Evolutionary conservation across 2,888 invertebrate genomes (phyloP), one percentile per base, ranked within the genome.

Genomic region (Tholera decimalis): DNA sequence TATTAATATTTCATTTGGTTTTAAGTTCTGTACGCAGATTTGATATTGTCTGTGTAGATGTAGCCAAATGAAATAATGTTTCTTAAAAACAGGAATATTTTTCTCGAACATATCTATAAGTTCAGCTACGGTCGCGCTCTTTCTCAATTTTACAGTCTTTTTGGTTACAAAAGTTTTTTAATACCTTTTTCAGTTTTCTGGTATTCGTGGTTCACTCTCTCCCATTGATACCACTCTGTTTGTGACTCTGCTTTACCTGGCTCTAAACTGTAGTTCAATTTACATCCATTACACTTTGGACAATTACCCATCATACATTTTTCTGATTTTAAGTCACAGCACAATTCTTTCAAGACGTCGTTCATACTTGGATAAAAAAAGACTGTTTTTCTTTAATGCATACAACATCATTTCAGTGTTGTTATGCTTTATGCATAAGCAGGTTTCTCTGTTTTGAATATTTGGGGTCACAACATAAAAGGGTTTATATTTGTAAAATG

Each of bases 1-100:
- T 5, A 59, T 18, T 30, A 65, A 44, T n/a, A 24, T 50, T 55
- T 60, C 60, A 20, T 55, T 49, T 6, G 11, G n/a, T 11, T 56
- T 56, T 56, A 35, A 47, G 9, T 46, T 24, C 26, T 24, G n/a
- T 2, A 44, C 8, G 4, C 11, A 11, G 2, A 3, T 22, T 15
- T 24, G 55, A 44, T 55, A 55, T 13, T 55, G 22, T 4, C n/a
- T 24, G 5, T 44, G 46, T 11, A 47, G 57, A 5, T 28, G 57
- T 47, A 28, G 47, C 24, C 28, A 37, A 4, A 39, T 57, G 47
- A 15, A 57, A 13, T 47, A 5, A 47, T 57, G 47, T 39, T 18
- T 57, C 18, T 56, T 56, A 6, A 46, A 46, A 18, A 24, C 13
- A 24, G 20, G 22, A 18, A 50, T 15, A 8, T 35, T 22, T 35